Evolutionary conservation across 1,140 invertebrate species (phyloP).

Genomic region (Monochamus saltuarius): DNA sequence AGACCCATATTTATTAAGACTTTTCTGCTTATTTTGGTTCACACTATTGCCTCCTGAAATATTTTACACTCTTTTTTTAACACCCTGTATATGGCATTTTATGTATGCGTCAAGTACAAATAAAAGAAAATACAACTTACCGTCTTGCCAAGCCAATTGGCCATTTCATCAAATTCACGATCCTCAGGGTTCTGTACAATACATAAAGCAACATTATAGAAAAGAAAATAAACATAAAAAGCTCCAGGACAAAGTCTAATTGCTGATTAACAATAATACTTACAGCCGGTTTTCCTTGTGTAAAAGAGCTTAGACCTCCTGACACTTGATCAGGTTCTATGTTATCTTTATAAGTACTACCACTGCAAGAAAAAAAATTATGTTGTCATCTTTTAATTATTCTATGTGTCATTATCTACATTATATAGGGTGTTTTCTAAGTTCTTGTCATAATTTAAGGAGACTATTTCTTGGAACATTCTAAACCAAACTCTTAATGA

Average conservation of each 20-base stretch:
- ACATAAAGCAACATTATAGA: conserved; percentile 38
- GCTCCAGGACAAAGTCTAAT: conserved; percentile 19
- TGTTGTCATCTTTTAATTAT: no score
- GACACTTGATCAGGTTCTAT: conserved; percentile 63
- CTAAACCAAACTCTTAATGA: no score
- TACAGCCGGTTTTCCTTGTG: conserved; percentile 38
- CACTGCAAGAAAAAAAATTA: conserved; percentile 52
- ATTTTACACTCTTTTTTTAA: no score
- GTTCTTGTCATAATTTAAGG: no score
- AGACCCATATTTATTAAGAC: no score
- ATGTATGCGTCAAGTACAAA: no score
- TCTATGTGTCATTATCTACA: background rate
- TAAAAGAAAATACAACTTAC: conserved; percentile 37
- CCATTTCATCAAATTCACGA: conserved; percentile 92
- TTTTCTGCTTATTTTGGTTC: no score
- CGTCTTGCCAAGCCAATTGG: conserved; percentile 78
- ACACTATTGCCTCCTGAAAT: no score
- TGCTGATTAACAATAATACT: conserved; percentile 20
- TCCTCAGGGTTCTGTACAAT: conserved; percentile 67
- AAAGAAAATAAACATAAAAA: conserved; percentile 25
- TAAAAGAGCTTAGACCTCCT: conserved; percentile 55
- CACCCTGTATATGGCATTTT: no score
- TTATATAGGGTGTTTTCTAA: background rate
- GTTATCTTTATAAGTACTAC: conserved; percentile 75
- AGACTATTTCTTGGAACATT: no score